A percentile compares a stretch with the other conserved stretches of the same genome.
phyloP scores from a whole-genome alignment of 1,140 invertebrate genomes.

The Hyles vespertilio region DNA sequence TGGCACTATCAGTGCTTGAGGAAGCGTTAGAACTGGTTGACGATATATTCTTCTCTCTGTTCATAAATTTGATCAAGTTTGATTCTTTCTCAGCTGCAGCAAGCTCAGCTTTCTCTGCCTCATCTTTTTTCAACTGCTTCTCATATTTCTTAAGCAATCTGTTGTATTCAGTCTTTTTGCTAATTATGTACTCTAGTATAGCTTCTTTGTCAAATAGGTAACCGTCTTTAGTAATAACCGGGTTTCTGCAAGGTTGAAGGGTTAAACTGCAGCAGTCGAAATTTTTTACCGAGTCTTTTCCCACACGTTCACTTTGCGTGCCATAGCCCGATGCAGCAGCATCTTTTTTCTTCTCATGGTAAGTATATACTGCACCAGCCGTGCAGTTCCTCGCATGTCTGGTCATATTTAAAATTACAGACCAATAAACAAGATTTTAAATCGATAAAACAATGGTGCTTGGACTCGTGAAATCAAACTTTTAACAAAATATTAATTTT shows the following conservation, averaged over 20 bases:
- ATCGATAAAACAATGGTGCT: no score
- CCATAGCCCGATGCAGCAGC: constrained; percentile 94
- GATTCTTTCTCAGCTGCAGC: constrained; percentile 80
- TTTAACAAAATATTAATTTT: no score
- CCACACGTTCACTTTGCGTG: constrained; percentile 88
- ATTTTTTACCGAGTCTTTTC: constrained; percentile 97
- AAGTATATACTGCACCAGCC: constrained; percentile 98
- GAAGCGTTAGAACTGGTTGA: constrained; percentile 42
- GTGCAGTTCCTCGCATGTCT: constrained; percentile 98
- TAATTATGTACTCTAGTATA: constrained; percentile 95
- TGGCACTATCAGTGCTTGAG: constrained; percentile 22
- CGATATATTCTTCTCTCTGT: constrained; percentile 84
- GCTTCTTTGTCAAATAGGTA: constrained; percentile 98
- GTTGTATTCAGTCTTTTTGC: constrained; percentile 95
- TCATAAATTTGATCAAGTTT: constrained; percentile 79
- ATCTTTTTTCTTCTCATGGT: constrained; percentile 98
- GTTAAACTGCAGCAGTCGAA: constrained; percentile 99
- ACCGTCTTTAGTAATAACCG: constrained; percentile 92
- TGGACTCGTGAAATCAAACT: no score
- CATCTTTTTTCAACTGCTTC: constrained; percentile 87
- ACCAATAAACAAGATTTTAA: no score
- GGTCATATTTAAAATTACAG: constrained; percentile 81
- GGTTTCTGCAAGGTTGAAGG: constrained; percentile 94
- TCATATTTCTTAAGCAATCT: constrained; percentile 96
- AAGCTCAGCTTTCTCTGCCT: constrained; percentile 76